phyloP scores from a whole-genome alignment of 2,797 vertebrate genomes.

The Gambusia yucatana region DNA sequence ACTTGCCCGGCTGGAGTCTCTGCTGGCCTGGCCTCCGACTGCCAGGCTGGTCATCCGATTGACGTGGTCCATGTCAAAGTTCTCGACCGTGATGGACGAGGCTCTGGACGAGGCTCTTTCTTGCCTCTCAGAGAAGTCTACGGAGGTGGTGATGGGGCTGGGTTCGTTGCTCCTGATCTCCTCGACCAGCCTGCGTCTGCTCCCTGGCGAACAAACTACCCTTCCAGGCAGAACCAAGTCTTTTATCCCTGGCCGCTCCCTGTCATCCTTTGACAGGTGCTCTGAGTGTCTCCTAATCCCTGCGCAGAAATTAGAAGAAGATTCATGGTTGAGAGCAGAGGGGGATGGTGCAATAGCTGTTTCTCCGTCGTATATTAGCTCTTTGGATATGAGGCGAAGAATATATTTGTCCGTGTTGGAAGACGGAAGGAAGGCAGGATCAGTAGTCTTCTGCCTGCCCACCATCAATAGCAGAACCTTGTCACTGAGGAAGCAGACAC shows the following conservation, averaged over 20 bases:
- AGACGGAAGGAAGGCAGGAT: conserved; percentile 89
- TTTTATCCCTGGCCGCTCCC: conserved; percentile 68
- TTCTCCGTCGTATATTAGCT: conserved; percentile 79
- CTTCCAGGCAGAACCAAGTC: conserved; percentile 85
- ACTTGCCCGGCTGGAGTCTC: conserved; percentile 76
- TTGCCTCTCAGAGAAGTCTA: conserved; percentile 81
- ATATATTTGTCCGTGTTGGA: conserved; percentile 91
- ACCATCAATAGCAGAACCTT: conserved; percentile 89
- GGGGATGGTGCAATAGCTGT: conserved; percentile 51
- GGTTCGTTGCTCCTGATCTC: conserved; percentile 84
- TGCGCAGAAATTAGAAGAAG: conserved; percentile 56
- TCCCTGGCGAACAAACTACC: conserved; percentile 73
- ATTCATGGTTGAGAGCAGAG: conserved; percentile 63
- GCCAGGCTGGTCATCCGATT: conserved; percentile 64
- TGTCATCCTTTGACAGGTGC: conserved; percentile 71
- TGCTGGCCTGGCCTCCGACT: conserved; percentile 68
- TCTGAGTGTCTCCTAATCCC: conserved; percentile 86
- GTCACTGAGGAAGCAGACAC: conserved; percentile 89
- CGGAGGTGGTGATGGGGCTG: conserved; percentile 80
- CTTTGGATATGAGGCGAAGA: conserved; percentile 84
- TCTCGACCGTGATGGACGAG: conserved; percentile 76
- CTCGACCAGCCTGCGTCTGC: conserved; percentile 84
- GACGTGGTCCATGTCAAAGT: conserved; percentile 77
- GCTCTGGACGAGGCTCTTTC: conserved; percentile 77
- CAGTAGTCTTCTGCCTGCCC: conserved; percentile 88